Evolutionary conservation across 2,113 vertebrate genomes (phyloP).

Genomic region (Haemorhous mexicanus): DNA sequence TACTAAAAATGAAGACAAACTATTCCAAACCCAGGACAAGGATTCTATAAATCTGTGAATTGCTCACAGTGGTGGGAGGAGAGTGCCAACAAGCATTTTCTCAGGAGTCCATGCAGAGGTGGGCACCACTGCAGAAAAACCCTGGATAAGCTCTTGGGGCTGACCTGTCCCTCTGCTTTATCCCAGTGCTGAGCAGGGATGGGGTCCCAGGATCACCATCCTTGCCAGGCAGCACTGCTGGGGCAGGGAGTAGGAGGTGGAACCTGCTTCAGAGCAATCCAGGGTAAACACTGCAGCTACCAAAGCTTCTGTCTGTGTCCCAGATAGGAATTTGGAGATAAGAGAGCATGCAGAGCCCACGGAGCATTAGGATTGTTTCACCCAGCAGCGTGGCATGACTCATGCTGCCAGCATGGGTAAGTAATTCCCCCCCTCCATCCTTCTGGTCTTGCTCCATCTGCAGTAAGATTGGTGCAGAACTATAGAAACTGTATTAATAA

Average conservation of each 20-base stretch:
- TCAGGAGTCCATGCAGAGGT: not conserved
- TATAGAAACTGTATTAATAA: conserved; percentile 33
- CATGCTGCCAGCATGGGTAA: not conserved
- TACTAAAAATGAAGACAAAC: not conserved
- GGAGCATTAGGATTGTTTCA: not conserved
- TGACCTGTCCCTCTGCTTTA: not conserved
- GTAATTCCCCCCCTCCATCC: not conserved
- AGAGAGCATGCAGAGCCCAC: not conserved
- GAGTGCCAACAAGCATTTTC: not conserved
- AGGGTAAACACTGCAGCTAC: not conserved
- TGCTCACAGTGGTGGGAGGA: not conserved
- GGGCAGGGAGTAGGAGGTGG: not conserved
- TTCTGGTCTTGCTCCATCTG: not conserved
- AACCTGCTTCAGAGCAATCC: not conserved
- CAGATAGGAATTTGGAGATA: not conserved
- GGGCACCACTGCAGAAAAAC: not conserved
- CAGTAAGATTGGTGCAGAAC: not conserved
- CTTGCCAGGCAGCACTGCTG: accelerated
- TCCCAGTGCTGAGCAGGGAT: accelerated
- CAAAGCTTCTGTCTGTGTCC: not conserved
- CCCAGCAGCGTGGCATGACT: not conserved
- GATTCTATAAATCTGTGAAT: not conserved
- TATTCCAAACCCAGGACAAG: not conserved
- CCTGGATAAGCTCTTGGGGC: not conserved
- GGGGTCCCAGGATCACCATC: accelerated